Percentiles rank a stretch among this genome's conserved stretches.
Evolutionary conservation across 1,140 invertebrate species (phyloP).

Genomic region (Drosophila subpulchrella): DNA sequence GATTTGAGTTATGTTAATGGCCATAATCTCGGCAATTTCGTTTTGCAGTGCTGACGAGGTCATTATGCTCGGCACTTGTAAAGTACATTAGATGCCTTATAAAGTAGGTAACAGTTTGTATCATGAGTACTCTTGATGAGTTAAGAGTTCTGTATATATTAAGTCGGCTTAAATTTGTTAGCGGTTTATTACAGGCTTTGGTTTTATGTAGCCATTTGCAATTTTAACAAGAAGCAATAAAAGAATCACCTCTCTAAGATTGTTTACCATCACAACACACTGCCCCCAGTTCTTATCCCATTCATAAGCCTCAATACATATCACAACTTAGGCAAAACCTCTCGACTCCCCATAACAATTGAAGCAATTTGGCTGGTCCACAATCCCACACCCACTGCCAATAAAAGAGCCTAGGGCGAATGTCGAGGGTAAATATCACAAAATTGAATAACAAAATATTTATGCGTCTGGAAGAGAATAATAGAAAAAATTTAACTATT

Average conservation of each 20-base stretch:
- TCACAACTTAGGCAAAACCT: conserved; percentile 40
- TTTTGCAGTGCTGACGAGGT: neutral
- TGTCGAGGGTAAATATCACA: conserved; percentile 63
- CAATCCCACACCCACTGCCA: conserved; percentile 11
- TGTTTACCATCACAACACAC: neutral
- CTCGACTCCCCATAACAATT: conserved; percentile 58
- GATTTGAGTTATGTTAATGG: conserved; percentile 19
- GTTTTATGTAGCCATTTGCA: neutral
- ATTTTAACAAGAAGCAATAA: neutral
- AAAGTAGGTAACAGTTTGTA: neutral
- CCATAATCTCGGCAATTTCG: neutral
- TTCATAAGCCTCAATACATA: conserved; percentile 33
- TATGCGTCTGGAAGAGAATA: conserved; percentile 37
- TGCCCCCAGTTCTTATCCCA: neutral
- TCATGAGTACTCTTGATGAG: neutral
- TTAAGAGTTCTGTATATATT: neutral
- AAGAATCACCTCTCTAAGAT: neutral
- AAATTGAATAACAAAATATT: conserved; percentile 81
- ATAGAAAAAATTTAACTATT: conserved; percentile 73
- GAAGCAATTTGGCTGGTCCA: conserved; percentile 48
- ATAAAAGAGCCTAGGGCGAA: conserved; percentile 36
- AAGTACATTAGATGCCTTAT: neutral
- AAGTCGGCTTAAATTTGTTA: too few relatives aligned
- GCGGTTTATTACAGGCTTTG: neutral
- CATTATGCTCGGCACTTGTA: neutral